Percentiles rank a stretch among this genome's conserved stretches.
These are phyloP conservation scores for Ophion costatus DNA, from an alignment of 2,888 invertebrate species.

Conservation along the genomic window DNA sequence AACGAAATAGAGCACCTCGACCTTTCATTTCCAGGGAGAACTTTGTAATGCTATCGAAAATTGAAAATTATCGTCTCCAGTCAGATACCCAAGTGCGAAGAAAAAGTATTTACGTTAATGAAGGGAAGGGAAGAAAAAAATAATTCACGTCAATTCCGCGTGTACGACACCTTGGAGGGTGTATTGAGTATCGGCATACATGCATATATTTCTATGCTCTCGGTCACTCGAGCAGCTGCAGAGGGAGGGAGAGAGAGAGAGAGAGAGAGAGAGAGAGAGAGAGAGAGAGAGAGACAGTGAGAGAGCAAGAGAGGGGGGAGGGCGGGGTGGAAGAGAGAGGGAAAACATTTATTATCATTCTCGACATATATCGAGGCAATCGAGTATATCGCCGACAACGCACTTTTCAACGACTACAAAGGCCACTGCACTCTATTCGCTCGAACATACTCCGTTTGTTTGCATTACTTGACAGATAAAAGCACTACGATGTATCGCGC, in stretches of 20 bases:
- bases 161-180: background rate
- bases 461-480: conserved; percentile 60
- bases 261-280: background rate
- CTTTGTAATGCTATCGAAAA: background rate
- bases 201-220: conserved; percentile 7
- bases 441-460: conserved; percentile 48
- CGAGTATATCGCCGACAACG: conserved; percentile 36
- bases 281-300: background rate
- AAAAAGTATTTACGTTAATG: background rate
- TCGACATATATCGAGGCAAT: conserved; percentile 7
- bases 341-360: conserved; percentile 40
- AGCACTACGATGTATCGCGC: conserved; percentile 40
- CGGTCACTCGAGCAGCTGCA: conserved; percentile 22
- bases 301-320: background rate
- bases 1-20: background rate
- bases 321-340: background rate
- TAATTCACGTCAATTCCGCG: background rate
- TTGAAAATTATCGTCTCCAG: background rate
- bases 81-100: background rate
- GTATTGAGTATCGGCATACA: background rate
- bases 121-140: too few species aligned
- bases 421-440: conserved; percentile 60
- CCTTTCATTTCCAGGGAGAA: background rate
- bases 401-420: conserved; percentile 35
- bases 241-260: conserved; percentile 1